These are phyloP conservation scores for Frieseomelitta varia DNA, from an alignment of 1,140 invertebrate genomes.

Conservation along the genomic window DNA sequence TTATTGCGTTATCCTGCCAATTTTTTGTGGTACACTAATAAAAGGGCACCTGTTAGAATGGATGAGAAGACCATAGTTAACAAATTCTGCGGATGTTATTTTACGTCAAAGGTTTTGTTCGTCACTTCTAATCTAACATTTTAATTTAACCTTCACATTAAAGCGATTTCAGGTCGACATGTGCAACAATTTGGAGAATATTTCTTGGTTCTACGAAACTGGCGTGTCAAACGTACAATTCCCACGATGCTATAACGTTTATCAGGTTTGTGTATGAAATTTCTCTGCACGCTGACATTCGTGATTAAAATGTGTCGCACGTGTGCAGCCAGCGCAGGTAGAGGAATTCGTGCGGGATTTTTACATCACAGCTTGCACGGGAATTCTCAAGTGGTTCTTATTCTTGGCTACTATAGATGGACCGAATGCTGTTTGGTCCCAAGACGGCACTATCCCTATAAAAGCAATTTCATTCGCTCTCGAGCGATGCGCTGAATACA, in stretches of 20 bases:
- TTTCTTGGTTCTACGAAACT: slow-evolving; percentile 84
- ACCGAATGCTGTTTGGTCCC: slow-evolving; percentile 51
- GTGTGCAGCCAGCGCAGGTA: slow-evolving; percentile 82
- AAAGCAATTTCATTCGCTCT: slow-evolving; percentile 83
- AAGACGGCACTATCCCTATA: slow-evolving; percentile 73
- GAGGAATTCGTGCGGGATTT: slow-evolving; percentile 87
- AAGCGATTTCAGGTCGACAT: slow-evolving; percentile 79
- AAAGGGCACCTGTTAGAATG: slow-evolving; percentile 14
- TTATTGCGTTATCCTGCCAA: slow-evolving; percentile 46
- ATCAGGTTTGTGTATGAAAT: slow-evolving; percentile 83
- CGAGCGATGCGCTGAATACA: slow-evolving; percentile 82
- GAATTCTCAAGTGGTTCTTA: slow-evolving; percentile 83
- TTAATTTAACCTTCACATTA: neutral
- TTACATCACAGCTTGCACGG: slow-evolving; percentile 84
- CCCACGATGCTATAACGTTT: slow-evolving; percentile 87
- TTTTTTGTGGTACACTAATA: slow-evolving; percentile 58
- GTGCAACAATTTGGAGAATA: slow-evolving; percentile 84
- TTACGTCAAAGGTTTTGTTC: slow-evolving; percentile 89
- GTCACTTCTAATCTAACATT: no score
- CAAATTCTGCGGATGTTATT: slow-evolving; percentile 89
- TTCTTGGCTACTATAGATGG: slow-evolving; percentile 69
- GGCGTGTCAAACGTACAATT: slow-evolving; percentile 84
- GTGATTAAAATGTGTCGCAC: neutral
- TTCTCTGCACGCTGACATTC: slow-evolving; percentile 57
- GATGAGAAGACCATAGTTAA: slow-evolving; percentile 85